Conservation (phyloP, 2,113 vertebrate genomes). For the Fulica atra region DNA sequence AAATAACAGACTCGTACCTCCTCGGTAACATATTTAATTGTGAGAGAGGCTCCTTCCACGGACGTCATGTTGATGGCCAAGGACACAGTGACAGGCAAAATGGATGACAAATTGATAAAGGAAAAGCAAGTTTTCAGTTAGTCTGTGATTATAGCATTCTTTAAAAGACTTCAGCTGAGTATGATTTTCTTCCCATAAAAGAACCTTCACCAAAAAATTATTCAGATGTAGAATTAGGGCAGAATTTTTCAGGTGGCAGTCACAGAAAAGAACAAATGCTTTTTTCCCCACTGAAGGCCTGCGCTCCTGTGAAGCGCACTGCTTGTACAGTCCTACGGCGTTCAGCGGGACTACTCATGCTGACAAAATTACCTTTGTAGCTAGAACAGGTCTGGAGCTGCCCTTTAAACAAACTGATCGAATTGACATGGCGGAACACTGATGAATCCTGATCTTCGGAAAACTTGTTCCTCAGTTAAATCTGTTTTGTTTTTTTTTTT, state of each 20-base stretch:
- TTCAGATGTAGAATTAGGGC: not conserved
- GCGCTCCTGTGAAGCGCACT: not conserved
- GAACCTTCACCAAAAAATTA: not conserved
- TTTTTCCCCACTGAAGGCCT: not conserved
- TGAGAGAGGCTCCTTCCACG: conserved; percentile 14
- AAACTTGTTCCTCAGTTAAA: conserved; percentile 4
- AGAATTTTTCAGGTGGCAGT: conserved; percentile 1
- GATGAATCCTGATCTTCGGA: not conserved
- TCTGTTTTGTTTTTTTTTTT: not conserved
- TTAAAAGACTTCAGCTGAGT: not conserved
- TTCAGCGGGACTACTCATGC: not conserved
- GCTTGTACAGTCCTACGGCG: not conserved
- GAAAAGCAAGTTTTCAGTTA: not conserved
- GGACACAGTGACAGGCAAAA: conserved; percentile 17
- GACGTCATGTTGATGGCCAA: not conserved
- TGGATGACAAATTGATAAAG: not conserved
- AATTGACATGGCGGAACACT: not conserved
- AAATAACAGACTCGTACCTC: conserved; percentile 20
- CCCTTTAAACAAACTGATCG: not conserved
- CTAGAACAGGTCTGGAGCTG: not conserved
- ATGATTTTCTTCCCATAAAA: conserved; percentile 8
- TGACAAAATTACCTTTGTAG: not conserved
- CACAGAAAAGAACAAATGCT: not conserved
- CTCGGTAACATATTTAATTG: not conserved
- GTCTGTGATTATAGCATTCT: not conserved